A percentile compares a stretch with the other conserved stretches of the same genome.
These are phyloP conservation scores for Gymnocephalus cernua DNA, from an alignment of 2,113 vertebrate genomes.

Conservation along the genomic window DNA sequence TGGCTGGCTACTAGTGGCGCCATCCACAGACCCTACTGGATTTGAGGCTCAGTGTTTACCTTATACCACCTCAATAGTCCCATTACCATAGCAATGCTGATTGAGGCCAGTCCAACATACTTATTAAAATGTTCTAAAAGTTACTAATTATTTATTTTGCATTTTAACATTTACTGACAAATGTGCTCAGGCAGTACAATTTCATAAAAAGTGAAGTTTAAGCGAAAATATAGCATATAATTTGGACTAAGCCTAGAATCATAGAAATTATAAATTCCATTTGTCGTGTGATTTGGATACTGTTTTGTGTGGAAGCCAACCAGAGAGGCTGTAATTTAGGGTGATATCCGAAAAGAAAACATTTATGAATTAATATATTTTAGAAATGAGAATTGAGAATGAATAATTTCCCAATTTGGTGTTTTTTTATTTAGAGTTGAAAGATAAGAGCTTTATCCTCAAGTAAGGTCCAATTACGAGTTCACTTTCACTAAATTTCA, in stretches of 20 bases:
- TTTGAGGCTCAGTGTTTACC: constrained; percentile 74
- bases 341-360: background rate
- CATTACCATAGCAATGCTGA: constrained; percentile 31
- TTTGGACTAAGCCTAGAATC: background rate
- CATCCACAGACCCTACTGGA: constrained; percentile 89
- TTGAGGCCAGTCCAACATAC: constrained; percentile 26
- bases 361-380: background rate
- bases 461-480: constrained; percentile 4
- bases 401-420: background rate
- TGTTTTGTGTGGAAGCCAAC: background rate
- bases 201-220: background rate
- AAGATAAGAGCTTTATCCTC: background rate
- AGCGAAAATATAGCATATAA: background rate
- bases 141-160: background rate
- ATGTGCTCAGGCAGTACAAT: background rate
- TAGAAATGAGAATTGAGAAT: background rate
- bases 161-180: background rate
- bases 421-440: background rate
- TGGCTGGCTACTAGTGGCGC: constrained; percentile 91
- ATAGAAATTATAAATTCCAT: background rate
- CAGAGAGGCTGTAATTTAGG: background rate
- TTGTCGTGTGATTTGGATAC: background rate
- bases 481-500: constrained; percentile 2
- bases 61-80: constrained; percentile 60
- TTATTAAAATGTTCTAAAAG: background rate